A percentile compares a stretch with the other conserved stretches of the same genome.
These are phyloP conservation scores for Drosophila kanekoi DNA, from an alignment of 2,888 invertebrate species.

Conservation along the genomic window DNA sequence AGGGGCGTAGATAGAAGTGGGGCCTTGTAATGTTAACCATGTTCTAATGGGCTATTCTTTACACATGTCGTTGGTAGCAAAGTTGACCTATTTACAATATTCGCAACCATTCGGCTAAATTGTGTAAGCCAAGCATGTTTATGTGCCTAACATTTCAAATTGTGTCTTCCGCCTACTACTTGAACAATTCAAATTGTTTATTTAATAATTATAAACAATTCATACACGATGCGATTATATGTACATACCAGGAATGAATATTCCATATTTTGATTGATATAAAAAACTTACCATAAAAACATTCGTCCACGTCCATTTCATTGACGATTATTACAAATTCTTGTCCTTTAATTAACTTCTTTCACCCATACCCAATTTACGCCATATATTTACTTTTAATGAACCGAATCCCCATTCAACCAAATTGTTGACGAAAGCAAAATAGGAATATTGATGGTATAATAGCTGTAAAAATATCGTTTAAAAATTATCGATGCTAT, in stretches of 20 bases:
- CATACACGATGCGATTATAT: no score
- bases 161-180: no score
- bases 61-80: not conserved
- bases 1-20: no score
- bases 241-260: no score
- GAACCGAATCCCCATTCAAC: constrained; percentile 13
- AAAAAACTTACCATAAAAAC: constrained; percentile 58
- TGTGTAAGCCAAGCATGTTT: no score
- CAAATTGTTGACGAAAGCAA: constrained; percentile 66
- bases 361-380: constrained; percentile 23
- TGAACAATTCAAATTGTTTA: no score
- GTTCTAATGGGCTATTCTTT: not conserved
- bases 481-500: constrained; percentile 4
- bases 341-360: constrained; percentile 12
- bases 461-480: constrained; percentile 15
- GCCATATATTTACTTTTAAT: not conserved
- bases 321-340: constrained; percentile 15
- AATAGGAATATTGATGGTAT: constrained; percentile 38
- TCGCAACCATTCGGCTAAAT: no score
- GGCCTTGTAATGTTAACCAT: not conserved
- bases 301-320: constrained; percentile 60
- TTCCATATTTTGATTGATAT: not conserved
- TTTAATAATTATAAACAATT: no score
- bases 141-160: no score
- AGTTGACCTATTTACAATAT: not conserved